Evolutionary conservation across 2,797 vertebrate species (phyloP), one percentile per base, ranked within the genome.

Genomic region (Hylomyscus alleni): DNA sequence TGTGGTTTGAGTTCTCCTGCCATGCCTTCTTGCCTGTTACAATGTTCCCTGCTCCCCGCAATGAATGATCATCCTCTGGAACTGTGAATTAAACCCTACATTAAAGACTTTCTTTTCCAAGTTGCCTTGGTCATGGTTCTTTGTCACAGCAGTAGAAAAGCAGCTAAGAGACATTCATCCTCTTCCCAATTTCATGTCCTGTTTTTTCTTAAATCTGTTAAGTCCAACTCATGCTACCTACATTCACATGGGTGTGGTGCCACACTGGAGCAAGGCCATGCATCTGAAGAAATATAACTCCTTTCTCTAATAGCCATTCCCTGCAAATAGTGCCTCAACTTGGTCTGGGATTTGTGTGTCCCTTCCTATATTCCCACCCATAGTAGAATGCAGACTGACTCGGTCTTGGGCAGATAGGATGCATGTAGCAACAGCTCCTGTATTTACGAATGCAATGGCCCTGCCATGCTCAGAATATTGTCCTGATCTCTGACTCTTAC

Each of bases 41-140:
- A n/a, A 69, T 3, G 11, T 12, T 24, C 11, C 1, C 29, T 12
- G 1, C 24, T 1, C 26, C 26, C 52, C 7, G 5, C 34, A 5
- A 85, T 67, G 44, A 85, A 24, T 34, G 60, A n/a, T 29, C 50
- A n/a, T 34, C 11, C 83, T 52, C 31, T 24, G 62, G 62, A 86
- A 15, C 44, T 34, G 17, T 69, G 40, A 69, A n/a, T n/a, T n/a
- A n/a, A 69, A 34, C 31, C 29, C 44, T 47, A 85, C 34, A 50
- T 67, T 67, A 24, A 50, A n/a, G 50, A 9, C 15, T 85, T 85
- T 50, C 44, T 67, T 67, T 50, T 50, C 31, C 31, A 67, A 50
- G 44, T 50, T 67, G 83, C 40, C 40, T 84, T 62, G 26, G 37
- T 84, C 81, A 44, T 20, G 3, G n/a, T 37, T 52, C 6, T 81